phyloP scores from a whole-genome alignment of 2,797 vertebrate genomes.

The Rhadinocentrus ornatus region DNA sequence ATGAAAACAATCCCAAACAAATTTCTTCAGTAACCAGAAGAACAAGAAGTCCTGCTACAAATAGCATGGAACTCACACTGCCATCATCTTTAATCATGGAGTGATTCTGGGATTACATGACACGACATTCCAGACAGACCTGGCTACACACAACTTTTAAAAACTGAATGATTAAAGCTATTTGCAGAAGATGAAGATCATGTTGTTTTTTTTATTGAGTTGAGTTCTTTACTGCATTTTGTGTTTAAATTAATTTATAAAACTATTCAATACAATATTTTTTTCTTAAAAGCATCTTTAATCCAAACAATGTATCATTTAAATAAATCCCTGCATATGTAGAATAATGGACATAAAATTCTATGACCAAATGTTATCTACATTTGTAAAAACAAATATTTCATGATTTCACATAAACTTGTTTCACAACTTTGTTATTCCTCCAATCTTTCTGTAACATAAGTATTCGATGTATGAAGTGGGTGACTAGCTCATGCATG shows the following conservation, averaged over 20 bases:
- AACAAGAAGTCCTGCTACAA: conserved; percentile 9
- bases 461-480: conserved; percentile 18
- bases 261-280: not conserved
- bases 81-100: not conserved
- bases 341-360: not conserved
- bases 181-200: not conserved
- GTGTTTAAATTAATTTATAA: not conserved
- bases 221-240: not conserved
- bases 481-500: conserved; percentile 26
- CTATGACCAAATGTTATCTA: not conserved
- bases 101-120: not conserved
- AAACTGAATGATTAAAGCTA: not conserved
- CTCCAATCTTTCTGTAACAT: conserved; percentile 10
- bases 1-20: conserved; percentile 2
- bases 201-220: not conserved
- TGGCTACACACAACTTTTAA: not conserved
- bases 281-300: not conserved
- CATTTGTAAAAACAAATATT: conserved; percentile 1
- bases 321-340: conserved; percentile 2
- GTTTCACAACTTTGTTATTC: not conserved
- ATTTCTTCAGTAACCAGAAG: conserved; percentile 7
- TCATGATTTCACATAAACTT: not conserved
- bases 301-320: not conserved
- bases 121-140: not conserved
- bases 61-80: conserved; percentile 10